Base-by-base conservation (phyloP, 2,888 invertebrate species). In the Panzeria rudis region DNA sequence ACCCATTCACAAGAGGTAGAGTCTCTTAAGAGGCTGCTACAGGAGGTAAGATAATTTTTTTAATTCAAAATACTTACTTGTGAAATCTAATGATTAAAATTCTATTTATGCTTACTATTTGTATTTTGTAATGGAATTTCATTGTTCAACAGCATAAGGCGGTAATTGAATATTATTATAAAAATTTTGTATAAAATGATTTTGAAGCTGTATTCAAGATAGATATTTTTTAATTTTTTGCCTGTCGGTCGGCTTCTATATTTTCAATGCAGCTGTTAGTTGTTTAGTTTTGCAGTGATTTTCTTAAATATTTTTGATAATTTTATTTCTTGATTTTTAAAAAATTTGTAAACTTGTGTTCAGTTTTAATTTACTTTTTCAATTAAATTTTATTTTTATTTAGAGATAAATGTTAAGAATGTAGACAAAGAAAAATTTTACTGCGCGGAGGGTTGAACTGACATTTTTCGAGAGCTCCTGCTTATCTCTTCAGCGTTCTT, bases 11-110 rank as follows among this genome's bases (percentile, higher is more conserved):
- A 92, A 66, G 96, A 96, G 88, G 95, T 96, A 72, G 95, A 96
- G 91, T 95, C 96, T 88, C 93, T 97, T 15, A 94, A 95, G 89
- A 93, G 95, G 86, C 94, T 97, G 86, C 92, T 97, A 86, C 96
- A 96, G 92, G 97, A 97, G 95, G 97, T 97, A 93, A 90, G n/a
- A n/a, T n/a, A 91, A 15, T 11, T 38, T n/a, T 11, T 52, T 29
- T 56, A 0, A 9, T 9, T 35, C 7, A 32, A 25, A 54, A 29
- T 66, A 56, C 52, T 32, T 17, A 52, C 32, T 20, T 47, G 2
- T 15, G 15, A 32, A 44, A n/a, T 32, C 61, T 54, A 54, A 61
- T 66, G 23, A 38, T 20, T 38, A 15, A 64, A 76, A 71, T 38
- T 50, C 44, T 81, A 59, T 79, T 86, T 84, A 44, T 83, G 77